Evolutionary conservation across 2,113 vertebrate genomes (phyloP), one percentile per base, ranked within the genome.

Genomic region (Eudorcas thomsonii): DNA sequence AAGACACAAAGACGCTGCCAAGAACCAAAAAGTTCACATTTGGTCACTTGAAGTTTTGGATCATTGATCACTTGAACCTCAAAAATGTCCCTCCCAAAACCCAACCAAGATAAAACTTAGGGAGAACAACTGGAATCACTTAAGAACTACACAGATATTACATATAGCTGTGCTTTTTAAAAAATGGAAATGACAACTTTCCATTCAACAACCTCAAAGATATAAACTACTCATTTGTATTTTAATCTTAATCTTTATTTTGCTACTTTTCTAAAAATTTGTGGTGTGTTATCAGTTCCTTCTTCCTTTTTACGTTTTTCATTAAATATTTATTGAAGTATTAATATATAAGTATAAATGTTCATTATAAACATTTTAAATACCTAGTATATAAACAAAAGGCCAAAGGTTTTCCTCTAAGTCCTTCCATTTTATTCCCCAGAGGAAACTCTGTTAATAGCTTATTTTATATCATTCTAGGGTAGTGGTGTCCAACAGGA

Each of bases 11-110:
- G 43, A 92, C 21, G 36, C 16, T 92, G 45, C 43, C 59, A 52
- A 77, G 19, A 91, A 30, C 26, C 48, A 33, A 64, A 96, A 95
- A 50, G 45, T 88, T 97, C 90, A 84, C 30, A 77, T 92, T 95
- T 71, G 94, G 57, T 43, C 71, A 77, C 71, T 25, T 77, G 23
- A 77, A 43, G 39, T 26, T 77, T 77, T 77, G 21, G 71, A 77
- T 77, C 2, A 88, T 0, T 28, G 45, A 50, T 30, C 77, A 60
- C 39, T 0, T 78, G 10, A 84, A n/a, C 7, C 23, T 11, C 1
- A n/a, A 59, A 82, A 77, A n/a, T 67, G 3, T 45, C 5, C 17
- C 43, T 14, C 36, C 26, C 0, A 39, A 45, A 43, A 57, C 3
- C 33, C 26, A 90, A 71, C 15, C 26, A 36, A 93, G 87, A 36